These are phyloP conservation scores for Galerucella pusilla DNA, from an alignment of 2,888 invertebrate genomes.

Conservation along the genomic window DNA sequence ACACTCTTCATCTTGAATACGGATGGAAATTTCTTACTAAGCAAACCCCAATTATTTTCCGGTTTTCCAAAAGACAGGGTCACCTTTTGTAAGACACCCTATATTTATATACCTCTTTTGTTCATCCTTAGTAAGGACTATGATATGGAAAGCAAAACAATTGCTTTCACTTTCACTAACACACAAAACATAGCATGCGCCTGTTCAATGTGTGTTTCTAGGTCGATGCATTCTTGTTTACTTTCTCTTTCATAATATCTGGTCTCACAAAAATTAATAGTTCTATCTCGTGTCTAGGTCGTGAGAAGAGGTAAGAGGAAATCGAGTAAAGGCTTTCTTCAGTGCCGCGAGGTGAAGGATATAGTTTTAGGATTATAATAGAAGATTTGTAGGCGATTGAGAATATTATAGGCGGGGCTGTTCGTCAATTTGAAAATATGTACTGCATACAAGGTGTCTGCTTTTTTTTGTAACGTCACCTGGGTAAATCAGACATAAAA, in stretches of 20 bases:
- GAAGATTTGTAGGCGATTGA: too few species aligned
- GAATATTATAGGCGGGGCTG: too few species aligned
- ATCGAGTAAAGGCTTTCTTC: constrained; percentile 1
- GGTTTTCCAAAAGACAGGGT: too few species aligned
- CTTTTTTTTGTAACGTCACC: too few species aligned
- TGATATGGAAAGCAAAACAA: constrained; percentile 52
- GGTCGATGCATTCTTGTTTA: constrained; percentile 44
- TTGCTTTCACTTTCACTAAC: constrained; percentile 55
- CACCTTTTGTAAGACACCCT: too few species aligned
- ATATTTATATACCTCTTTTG: neutral
- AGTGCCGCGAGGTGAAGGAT: neutral
- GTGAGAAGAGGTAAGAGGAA: constrained; percentile 15
- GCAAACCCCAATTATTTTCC: too few species aligned
- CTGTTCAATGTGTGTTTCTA: constrained; percentile 47
- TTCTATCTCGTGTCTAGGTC: constrained; percentile 23
- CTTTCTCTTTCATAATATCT: constrained; percentile 41
- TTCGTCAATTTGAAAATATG: too few species aligned
- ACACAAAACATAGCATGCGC: constrained; percentile 13
- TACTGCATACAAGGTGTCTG: too few species aligned
- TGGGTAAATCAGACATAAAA: too few species aligned
- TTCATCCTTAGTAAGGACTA: neutral
- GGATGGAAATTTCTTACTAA: too few species aligned
- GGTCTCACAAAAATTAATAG: constrained; percentile 27
- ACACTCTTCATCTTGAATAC: constrained; percentile 6
- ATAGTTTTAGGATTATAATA: neutral